Evolutionary conservation across 1,140 invertebrate genomes (phyloP).

Genomic region (Orussus abietinus): DNA sequence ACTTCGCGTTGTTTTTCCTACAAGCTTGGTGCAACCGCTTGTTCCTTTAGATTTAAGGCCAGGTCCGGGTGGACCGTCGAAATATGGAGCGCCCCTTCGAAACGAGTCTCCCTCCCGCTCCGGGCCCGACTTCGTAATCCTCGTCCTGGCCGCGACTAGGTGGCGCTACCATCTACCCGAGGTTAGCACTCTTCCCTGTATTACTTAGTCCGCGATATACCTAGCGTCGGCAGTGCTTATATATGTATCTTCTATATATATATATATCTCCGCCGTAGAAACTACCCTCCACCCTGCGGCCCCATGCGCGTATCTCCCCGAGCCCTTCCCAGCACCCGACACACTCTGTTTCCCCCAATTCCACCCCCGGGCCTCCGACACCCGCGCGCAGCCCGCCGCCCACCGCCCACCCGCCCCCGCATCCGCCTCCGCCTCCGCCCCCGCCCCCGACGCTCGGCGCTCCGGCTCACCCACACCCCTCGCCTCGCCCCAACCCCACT

Average conservation of each 20-base stretch:
- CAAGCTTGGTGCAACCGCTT: no score
- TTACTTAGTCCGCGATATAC: slow-evolving; percentile 6
- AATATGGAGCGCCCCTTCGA: no score
- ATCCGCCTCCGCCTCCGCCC: slow-evolving; percentile 23
- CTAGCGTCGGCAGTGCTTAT: slow-evolving; percentile 35
- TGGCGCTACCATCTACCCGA: slow-evolving; percentile 1
- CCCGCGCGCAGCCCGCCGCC: slow-evolving; percentile 17
- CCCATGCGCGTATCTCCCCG: slow-evolving; percentile 44
- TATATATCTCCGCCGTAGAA: no score
- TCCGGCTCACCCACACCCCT: background rate
- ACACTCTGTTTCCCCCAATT: slow-evolving; percentile 49
- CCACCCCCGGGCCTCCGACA: slow-evolving; percentile 22
- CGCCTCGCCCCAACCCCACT: slow-evolving; percentile 24
- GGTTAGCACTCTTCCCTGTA: slow-evolving; percentile 8
- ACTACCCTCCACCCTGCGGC: no score
- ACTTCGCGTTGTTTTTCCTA: no score
- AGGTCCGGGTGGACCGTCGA: no score
- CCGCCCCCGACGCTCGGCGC: background rate
- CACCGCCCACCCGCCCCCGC: slow-evolving; percentile 19
- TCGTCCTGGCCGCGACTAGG: background rate
- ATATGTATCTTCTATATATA: no score
- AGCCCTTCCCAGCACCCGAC: slow-evolving; percentile 38
- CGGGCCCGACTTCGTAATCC: no score
- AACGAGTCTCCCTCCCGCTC: no score
- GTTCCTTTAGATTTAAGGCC: no score